phyloP scores from a whole-genome alignment of 2,113 vertebrate species.

The Dicerorhinus sumatrensis region DNA sequence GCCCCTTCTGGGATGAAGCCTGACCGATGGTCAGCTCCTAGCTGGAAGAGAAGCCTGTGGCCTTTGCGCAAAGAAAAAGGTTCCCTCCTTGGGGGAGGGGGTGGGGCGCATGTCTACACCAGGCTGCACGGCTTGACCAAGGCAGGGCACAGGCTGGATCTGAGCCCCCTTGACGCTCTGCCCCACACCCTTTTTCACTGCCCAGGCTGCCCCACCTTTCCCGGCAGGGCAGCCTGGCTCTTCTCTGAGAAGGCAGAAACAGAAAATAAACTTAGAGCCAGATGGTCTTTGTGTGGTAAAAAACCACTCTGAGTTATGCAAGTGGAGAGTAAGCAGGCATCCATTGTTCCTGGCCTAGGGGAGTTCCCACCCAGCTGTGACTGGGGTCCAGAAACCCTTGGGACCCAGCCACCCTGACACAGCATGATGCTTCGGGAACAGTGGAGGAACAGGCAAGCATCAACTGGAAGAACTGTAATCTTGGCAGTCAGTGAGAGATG shows the following conservation, averaged over 20 bases:
- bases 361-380: not conserved
- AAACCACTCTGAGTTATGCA: not conserved
- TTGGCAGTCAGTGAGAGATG: not conserved
- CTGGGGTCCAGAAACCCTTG: not conserved
- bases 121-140: not conserved
- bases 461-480: not conserved
- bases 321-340: constrained; percentile 22
- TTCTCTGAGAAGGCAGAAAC: not conserved
- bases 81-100: not conserved
- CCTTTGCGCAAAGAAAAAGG: not conserved
- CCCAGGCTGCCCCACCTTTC: not conserved
- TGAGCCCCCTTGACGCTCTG: rapidly evolving
- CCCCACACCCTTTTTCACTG: not conserved
- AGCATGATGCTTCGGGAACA: not conserved
- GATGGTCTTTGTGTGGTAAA: not conserved
- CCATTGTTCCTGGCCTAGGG: not conserved
- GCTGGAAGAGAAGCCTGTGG: not conserved
- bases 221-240: not conserved
- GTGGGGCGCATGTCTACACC: not conserved
- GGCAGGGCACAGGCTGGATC: not conserved
- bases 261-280: constrained; percentile 19
- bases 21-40: not conserved
- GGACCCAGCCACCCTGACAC: not conserved
- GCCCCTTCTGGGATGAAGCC: not conserved
- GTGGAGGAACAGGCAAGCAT: not conserved